Conservation (phyloP, 1,140 invertebrate species). For the Drosophila mojavensis region DNA sequence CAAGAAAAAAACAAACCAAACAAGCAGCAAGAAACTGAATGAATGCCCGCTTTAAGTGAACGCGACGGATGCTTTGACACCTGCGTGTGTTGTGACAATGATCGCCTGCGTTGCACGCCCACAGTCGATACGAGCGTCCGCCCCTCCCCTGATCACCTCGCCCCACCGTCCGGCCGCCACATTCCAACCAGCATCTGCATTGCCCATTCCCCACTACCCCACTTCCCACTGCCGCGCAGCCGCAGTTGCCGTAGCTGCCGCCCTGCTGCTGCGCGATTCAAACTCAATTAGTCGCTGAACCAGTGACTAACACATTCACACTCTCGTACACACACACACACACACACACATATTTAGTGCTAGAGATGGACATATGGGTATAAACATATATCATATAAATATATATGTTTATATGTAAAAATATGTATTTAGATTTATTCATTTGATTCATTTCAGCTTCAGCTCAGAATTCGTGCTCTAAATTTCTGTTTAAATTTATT, state of each 20-base stretch:
- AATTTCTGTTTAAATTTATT: too few relatives aligned
- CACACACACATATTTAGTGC: not conserved
- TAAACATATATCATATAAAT: too few relatives aligned
- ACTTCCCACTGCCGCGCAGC: not conserved
- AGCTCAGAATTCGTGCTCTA: too few relatives aligned
- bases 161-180: not conserved
- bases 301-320: constrained; percentile 29
- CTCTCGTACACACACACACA: not conserved
- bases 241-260: constrained; percentile 2
- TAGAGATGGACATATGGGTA: constrained; percentile 4
- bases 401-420: too few relatives aligned
- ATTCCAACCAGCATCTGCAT: too few relatives aligned
- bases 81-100: constrained; percentile 76
- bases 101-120: constrained; percentile 75
- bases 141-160: not conserved
- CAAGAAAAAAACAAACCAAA: constrained; percentile 19
- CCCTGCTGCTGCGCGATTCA: constrained; percentile 48
- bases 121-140: constrained; percentile 32
- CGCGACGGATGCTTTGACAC: constrained; percentile 77
- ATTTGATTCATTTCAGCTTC: too few relatives aligned
- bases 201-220: not conserved
- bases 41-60: constrained; percentile 57
- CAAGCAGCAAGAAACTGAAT: constrained; percentile 35
- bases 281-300: constrained; percentile 69
- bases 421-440: too few relatives aligned